These are phyloP conservation scores for Clarias macrocephalus DNA, from an alignment of 2,113 vertebrate genomes.

Conservation along the genomic window DNA sequence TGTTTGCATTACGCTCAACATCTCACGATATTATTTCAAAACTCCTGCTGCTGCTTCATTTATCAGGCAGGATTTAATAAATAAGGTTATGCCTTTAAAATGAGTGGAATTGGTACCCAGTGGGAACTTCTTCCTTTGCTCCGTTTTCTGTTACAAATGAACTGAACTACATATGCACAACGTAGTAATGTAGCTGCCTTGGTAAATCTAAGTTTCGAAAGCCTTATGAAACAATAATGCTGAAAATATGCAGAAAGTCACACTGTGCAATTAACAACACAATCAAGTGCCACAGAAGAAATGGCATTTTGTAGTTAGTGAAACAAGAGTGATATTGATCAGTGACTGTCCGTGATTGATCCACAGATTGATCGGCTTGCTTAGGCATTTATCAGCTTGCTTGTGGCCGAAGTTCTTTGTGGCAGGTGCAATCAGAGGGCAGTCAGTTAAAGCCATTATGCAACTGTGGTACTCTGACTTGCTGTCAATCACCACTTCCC, in stretches of 20 bases:
- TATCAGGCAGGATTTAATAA: constrained; percentile 26
- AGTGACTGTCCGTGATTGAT: constrained; percentile 73
- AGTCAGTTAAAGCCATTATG: constrained; percentile 76
- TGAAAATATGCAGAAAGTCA: constrained; percentile 54
- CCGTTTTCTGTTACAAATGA: neutral
- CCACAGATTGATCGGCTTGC: constrained; percentile 72
- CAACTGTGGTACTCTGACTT: constrained; percentile 71
- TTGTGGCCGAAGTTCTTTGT: constrained; percentile 67
- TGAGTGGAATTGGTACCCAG: neutral
- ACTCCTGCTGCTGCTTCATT: constrained; percentile 5
- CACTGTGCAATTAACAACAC: constrained; percentile 74
- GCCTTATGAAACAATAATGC: constrained; percentile 10
- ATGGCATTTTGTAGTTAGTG: constrained; percentile 74
- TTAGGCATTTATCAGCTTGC: constrained; percentile 74
- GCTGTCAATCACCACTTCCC: constrained; percentile 69
- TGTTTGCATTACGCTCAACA: constrained; percentile 2
- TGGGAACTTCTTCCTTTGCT: neutral
- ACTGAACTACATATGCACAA: neutral
- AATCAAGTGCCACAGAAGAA: constrained; percentile 76
- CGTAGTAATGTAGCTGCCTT: neutral
- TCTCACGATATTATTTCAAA: neutral
- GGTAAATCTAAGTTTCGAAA: neutral
- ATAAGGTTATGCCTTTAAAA: constrained; percentile 11
- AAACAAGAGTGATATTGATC: constrained; percentile 76
- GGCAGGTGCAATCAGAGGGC: constrained; percentile 72